These are phyloP conservation scores for Peromyscus maniculatus DNA, from an alignment of 2,113 vertebrate genomes.

Conservation along the genomic window DNA sequence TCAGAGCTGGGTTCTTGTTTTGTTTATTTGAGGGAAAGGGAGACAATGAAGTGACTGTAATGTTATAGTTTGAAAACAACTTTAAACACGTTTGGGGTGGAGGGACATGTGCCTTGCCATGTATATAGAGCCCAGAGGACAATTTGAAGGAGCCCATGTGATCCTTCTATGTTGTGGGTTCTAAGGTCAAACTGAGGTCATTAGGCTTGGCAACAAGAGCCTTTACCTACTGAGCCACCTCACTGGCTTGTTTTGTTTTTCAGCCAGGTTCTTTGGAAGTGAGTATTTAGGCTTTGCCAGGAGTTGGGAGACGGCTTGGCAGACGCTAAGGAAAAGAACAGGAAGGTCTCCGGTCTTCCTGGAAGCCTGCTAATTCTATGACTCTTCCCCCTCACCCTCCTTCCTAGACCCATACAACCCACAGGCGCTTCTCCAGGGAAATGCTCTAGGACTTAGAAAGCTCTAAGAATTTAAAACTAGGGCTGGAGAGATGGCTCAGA, in stretches of 20 bases:
- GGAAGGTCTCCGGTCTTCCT: constrained; percentile 17
- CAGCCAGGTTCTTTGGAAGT: constrained; percentile 12
- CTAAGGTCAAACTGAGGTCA: not conserved
- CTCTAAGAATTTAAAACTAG: not conserved
- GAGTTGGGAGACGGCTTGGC: not conserved
- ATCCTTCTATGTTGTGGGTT: no score
- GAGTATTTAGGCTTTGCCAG: not conserved
- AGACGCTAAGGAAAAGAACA: not conserved
- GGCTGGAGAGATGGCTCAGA: no score
- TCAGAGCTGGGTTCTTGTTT: not conserved
- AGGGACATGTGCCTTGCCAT: not conserved
- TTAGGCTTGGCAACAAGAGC: not conserved
- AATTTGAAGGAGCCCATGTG: not conserved
- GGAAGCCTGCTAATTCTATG: constrained; percentile 5
- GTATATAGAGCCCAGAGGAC: not conserved
- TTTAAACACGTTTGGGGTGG: not conserved
- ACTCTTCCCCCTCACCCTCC: not conserved
- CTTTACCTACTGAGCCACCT: not conserved
- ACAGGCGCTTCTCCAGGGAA: not conserved
- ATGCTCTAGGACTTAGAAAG: not conserved
- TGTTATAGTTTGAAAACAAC: not conserved
- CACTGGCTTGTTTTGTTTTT: not conserved
- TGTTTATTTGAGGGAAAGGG: not conserved
- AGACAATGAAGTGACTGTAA: not conserved
- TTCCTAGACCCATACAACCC: not conserved